Percentiles rank a stretch among this genome's conserved stretches.
These are phyloP conservation scores for Megaceryle torquata DNA, from an alignment of 2,113 vertebrate species.

Conservation along the genomic window DNA sequence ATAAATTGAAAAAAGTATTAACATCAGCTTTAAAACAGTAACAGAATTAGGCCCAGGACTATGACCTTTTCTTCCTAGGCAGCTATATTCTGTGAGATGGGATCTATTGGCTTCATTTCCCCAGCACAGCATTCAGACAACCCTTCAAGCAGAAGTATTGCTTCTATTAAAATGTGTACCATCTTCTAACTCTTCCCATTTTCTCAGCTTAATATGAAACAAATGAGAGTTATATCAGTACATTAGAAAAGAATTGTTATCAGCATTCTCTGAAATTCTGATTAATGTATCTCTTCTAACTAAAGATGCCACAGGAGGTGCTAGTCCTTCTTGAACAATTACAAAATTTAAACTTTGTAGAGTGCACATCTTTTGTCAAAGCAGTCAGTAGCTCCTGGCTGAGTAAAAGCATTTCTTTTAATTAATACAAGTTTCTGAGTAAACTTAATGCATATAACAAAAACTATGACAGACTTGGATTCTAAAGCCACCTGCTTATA, in stretches of 20 bases:
- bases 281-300: slow-evolving; percentile 58
- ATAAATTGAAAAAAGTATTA: slow-evolving; percentile 29
- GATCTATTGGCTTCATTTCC: slow-evolving; percentile 74
- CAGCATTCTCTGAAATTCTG: slow-evolving; percentile 60
- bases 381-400: slow-evolving; percentile 44
- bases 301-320: slow-evolving; percentile 33
- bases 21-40: slow-evolving; percentile 19
- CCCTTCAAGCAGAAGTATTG: slow-evolving; percentile 72
- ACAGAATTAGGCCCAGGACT: slow-evolving; percentile 10
- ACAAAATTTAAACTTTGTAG: slow-evolving; percentile 45
- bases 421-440: slow-evolving; percentile 39
- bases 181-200: slow-evolving; percentile 51
- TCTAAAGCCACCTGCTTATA: neutral
- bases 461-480: neutral
- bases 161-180: slow-evolving; percentile 74
- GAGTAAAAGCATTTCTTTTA: slow-evolving; percentile 60
- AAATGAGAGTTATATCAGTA: slow-evolving; percentile 71
- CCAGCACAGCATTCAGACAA: slow-evolving; percentile 66
- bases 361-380: slow-evolving; percentile 38
- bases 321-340: slow-evolving; percentile 48
- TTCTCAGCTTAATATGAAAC: slow-evolving; percentile 73
- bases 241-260: slow-evolving; percentile 75
- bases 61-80: slow-evolving; percentile 25
- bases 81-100: slow-evolving; percentile 40
- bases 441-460: neutral